A percentile compares a stretch with the other conserved stretches of the same genome.
phyloP scores from a whole-genome alignment of 2,888 invertebrate species.

The Apodemia hepburni region DNA sequence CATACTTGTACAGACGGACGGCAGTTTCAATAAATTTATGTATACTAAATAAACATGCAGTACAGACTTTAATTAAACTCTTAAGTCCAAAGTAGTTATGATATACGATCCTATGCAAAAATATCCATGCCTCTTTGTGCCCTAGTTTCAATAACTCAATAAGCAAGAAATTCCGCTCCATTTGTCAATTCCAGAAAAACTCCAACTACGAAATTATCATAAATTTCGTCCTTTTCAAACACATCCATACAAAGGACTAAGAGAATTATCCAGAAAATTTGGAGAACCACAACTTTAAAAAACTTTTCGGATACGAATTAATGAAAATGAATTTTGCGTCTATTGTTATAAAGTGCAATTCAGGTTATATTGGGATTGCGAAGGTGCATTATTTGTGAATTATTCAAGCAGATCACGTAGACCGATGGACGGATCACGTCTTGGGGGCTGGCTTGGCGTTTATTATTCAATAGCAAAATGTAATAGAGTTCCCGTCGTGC shows the following conservation, averaged over 20 bases:
- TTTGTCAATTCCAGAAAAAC: slow-evolving; percentile 4
- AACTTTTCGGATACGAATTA: slow-evolving; percentile 41
- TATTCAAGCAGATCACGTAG: slow-evolving; percentile 54
- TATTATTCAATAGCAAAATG: slow-evolving; percentile 67
- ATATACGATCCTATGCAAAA: too few relatives aligned
- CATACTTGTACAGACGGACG: too few relatives aligned
- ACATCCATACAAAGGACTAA: slow-evolving; percentile 12
- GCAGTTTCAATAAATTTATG: too few relatives aligned
- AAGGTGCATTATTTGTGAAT: slow-evolving; percentile 43
- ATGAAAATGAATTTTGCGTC: slow-evolving; percentile 39
- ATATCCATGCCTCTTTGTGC: background rate
- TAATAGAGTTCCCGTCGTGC: slow-evolving; percentile 50
- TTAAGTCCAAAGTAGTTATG: too few relatives aligned
- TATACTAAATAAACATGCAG: too few relatives aligned
- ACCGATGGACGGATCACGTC: slow-evolving; percentile 47
- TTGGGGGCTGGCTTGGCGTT: slow-evolving; percentile 51
- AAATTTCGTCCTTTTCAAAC: slow-evolving; percentile 54
- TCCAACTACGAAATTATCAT: slow-evolving; percentile 39
- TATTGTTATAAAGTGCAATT: slow-evolving; percentile 51
- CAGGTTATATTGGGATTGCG: slow-evolving; percentile 39
- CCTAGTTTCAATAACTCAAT: slow-evolving; percentile 14
- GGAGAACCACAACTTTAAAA: slow-evolving; percentile 52
- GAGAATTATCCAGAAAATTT: slow-evolving; percentile 44
- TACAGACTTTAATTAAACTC: too few relatives aligned
- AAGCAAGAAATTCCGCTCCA: slow-evolving; percentile 12